Evolutionary conservation across 2,888 invertebrate genomes (phyloP), one percentile per base, ranked within the genome.

Genomic region (Cyclophora albipunctata): DNA sequence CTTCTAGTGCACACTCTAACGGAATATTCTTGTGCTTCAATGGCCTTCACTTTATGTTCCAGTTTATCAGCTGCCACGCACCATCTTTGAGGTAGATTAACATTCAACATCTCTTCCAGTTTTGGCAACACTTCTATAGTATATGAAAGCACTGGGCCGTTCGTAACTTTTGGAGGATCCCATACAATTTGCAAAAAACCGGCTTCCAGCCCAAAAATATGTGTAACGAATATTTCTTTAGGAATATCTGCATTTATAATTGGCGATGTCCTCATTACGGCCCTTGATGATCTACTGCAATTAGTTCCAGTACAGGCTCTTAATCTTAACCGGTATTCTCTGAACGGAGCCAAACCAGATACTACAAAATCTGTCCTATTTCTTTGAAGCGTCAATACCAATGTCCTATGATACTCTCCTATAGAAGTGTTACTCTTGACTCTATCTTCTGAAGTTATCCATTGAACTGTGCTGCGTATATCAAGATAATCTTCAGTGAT

Each of bases 111-210:
- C 6, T 65, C 53, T 45, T 64, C 63, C 34, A 71, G 55, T 20
- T 60, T 66, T n/a, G 82, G 78, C 45, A 75, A 51, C 5, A 86
- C 68, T 67, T 83, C 76, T n/a, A 87, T 52, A n/a, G 59, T 63
- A 55, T 84, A 86, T 6, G 81, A 71, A 46, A 87, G 64, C 37
- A 87, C 62, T n/a, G 78, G 77, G 7, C 88, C 88, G 50, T 88
- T 88, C 2, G 74, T 75, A 5, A 71, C 47, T 48, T 60, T 55
- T 6, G 87, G 84, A 2, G 81, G 71, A 41, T 71, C 56, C 88
- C 88, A 88, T 55, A 67, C 62, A 20, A 20, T 20, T 20, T 20
- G 20, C 20, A 20, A 20, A 20, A 20, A 20, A 20, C 20, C 20
- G 2, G 20, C 20, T 20, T 20, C 20, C 20, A 20, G 20, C 2